Base-by-base conservation (phyloP, 1,140 invertebrate genomes). In the Hyposmocoma kahamanoa region DNA sequence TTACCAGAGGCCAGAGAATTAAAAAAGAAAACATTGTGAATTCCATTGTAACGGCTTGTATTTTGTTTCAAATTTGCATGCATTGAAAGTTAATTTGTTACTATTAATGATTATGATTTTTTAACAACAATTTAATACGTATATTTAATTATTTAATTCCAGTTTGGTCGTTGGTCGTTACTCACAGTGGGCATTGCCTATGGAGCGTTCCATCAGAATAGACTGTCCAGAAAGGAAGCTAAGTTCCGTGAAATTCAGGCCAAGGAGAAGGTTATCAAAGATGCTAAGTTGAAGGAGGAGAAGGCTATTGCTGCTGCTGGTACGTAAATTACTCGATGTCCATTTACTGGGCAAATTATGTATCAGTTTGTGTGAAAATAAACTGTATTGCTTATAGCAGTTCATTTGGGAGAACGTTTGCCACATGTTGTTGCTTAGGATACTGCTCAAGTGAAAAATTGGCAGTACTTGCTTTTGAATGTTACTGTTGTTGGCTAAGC, bases 121-220 rank as follows among this genome's bases (percentile, higher is more conserved):
- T 28, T 28, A 28, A 28, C 6, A 28, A 6, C 24, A 6, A 6
- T 28, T 11, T 6, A 28, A 28, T 6, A 28, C 11, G 11, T 43
- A 32, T 19, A 42, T 10, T 36, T 53, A 38, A 46, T 32, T 36
- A 22, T 42, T 60, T 34, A 36, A 56, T 79, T 87, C 15, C 67
- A 93, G 91, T 92, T 94, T 71, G 88, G 89, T 17, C 88, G 93
- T 72, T 95, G 92, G 92, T 91, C 89, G 54, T 86, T 94, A 53
- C 87, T 95, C 8, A 62, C 79, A 11, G 74, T 87, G 3, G 93
- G 93, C 18, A 85, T 94, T 47, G 47, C 89, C 0, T 95, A 93
- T 59, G 93, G 93, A 41, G 88, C 90, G 1, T 90, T 90, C 62
- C 90, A 93, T 69, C 91, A 94, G 50, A 89, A 71, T 58, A 88